Base-by-base conservation (phyloP, 2,797 vertebrate genomes). In the Phylloscopus collybita region DNA sequence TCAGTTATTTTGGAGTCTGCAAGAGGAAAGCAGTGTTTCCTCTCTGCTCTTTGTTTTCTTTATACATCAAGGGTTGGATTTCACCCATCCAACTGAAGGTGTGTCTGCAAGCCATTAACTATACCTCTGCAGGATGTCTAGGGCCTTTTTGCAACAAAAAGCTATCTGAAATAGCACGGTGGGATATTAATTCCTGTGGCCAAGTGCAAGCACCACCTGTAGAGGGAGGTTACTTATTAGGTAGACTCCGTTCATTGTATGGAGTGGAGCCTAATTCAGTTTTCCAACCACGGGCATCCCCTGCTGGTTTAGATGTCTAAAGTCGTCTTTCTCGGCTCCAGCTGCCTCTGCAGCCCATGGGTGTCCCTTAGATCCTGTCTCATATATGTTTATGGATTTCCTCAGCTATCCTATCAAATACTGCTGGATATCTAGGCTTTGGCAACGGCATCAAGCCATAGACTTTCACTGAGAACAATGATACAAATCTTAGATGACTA, bases 191-290 rank as follows among this genome's bases (percentile, higher is more conserved):
- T 64, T 73, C 29, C 6, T 5, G 23, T 70, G 74, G 21, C 25
- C 34, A 42, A 69, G 54, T 3, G 20, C 38, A 79, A 47, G 51
- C 44, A 49, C 16, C 17, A 45, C n/a, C 80, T 71, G 20, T 25
- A 78, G 45, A 47, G 40, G 40, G 57, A 79, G 9, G 15, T 29
- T 54, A 13, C 7, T 22, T 60, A 17, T 40, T 57, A 29, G 20
- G 10, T 7, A 12, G 32, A 20, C 27, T 44, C 27, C 0, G 0
- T 51, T 65, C 0, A 0, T 30, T 69, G 11, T 15, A 16, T 21
- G 3, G 2, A 36, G 32, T 1, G 2, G 16, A 21, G 2, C 50
- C 23, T 60, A 3, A 57, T 26, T 81, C 30, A 8, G 18, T 40
- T 80, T 92, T 79, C n/a, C 40, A 80, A 7, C n/a, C 27, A 18